Evolutionary conservation across 1,140 invertebrate species (phyloP), one percentile per base, ranked within the genome.

Genomic region (Papilio polytes): DNA sequence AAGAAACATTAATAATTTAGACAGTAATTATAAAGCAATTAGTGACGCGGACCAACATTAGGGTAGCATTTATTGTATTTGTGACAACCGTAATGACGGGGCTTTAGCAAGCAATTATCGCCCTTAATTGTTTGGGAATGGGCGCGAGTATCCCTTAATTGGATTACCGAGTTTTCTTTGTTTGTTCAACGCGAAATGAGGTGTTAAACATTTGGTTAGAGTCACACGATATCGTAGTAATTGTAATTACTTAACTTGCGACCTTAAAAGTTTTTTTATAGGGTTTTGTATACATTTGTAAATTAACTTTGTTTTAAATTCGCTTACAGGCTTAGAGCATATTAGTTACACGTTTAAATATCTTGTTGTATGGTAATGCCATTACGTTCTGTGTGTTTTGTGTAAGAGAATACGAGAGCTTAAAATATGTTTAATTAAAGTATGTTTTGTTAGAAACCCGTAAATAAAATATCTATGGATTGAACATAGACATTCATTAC

Each of bases 11-110:
- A 74, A 74, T 74, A 74, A 44, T 74, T 44, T 44, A 74, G n/a
- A 76, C 73, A 76, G 74, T 76, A 76, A 76, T 76, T 76, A 76
- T 51, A 48, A 76, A 76, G 74, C 74, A 46, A 76, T 76, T 76
- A 76, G 74, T 76, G 20, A 76, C 74, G 74, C 74, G n/a, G n/a
- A 51, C 74, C 20, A 46, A 76, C 41, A 51, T 76, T 76, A 48
- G 20, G 22, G 41, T n/a, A 26, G 20, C 74, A 76, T 76, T 76
- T 51, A 76, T 76, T 76, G 74, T 51, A 46, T 51, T 76, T 76
- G 44, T 76, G 74, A 76, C 44, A 51, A 26, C 74, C 41, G n/a
- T 76, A 76, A 76, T 51, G 74, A 76, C 22, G 22, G 44, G 74
- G 44, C 53, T 76, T 76, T 48, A 48, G 74, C 46, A 26, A 76